These are phyloP conservation scores for Cheilosia vulpina DNA, from an alignment of 2,888 invertebrate genomes.

Conservation along the genomic window DNA sequence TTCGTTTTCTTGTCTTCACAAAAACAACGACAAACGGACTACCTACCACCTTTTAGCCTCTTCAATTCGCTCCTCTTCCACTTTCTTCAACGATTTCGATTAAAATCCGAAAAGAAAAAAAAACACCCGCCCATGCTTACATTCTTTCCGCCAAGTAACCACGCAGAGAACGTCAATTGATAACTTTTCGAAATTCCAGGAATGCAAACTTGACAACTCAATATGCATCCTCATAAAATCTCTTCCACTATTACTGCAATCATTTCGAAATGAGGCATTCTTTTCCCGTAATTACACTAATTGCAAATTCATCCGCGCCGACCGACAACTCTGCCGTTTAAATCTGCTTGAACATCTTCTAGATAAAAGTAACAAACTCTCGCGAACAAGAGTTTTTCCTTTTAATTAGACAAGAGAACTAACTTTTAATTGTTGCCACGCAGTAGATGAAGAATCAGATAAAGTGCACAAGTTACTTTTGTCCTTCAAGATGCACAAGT, in stretches of 20 bases:
- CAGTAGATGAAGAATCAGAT: slow-evolving; percentile 1
- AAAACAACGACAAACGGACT: too few relatives aligned
- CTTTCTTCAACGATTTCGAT: too few relatives aligned
- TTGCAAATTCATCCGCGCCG: slow-evolving; percentile 10
- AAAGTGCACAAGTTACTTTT: slow-evolving; percentile 36
- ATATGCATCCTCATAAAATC: not conserved
- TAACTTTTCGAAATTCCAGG: too few relatives aligned
- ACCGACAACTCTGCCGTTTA: not conserved
- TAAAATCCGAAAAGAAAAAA: too few relatives aligned
- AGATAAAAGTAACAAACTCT: slow-evolving; percentile 40
- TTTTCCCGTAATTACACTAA: slow-evolving; percentile 21
- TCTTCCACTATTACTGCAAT: not conserved
- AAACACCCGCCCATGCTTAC: too few relatives aligned
- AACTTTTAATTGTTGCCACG: slow-evolving; percentile 63
- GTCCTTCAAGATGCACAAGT: slow-evolving; percentile 10
- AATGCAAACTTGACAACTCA: too few relatives aligned
- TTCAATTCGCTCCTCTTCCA: too few relatives aligned
- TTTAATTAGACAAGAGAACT: slow-evolving; percentile 59
- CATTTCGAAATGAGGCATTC: not conserved
- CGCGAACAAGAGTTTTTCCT: slow-evolving; percentile 18
- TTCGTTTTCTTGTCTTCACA: too few relatives aligned
- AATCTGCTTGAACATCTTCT: slow-evolving; percentile 14
- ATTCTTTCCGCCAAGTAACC: too few relatives aligned
- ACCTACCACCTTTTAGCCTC: too few relatives aligned
- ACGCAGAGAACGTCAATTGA: too few relatives aligned